These are phyloP conservation scores for Drosophila lacteicornis DNA, from an alignment of 1,140 invertebrate species.

Conservation along the genomic window DNA sequence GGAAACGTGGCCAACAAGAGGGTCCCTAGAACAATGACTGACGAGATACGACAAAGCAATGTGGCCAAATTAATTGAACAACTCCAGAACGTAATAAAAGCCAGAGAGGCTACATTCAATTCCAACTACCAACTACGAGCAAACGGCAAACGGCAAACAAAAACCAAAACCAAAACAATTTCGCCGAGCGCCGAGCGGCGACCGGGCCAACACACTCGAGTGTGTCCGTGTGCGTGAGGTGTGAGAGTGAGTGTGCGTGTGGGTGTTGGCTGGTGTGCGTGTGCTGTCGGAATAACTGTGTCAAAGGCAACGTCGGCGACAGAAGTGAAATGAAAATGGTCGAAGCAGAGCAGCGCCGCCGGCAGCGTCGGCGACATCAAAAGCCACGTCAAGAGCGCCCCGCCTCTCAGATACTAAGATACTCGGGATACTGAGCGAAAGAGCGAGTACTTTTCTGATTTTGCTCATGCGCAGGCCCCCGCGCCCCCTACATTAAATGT, in stretches of 20 bases:
- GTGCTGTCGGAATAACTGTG: constrained; percentile 57
- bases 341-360: constrained; percentile 63
- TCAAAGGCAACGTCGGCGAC: constrained; percentile 73
- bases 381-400: constrained; percentile 36
- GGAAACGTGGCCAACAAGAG: constrained; percentile 16
- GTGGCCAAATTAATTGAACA: constrained; percentile 74
- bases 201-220: constrained; percentile 30
- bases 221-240: constrained; percentile 1
- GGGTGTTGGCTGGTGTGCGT: constrained; percentile 8
- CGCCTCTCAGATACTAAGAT: constrained; percentile 2
- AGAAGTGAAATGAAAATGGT: constrained; percentile 73
- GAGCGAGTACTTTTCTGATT: constrained; percentile 27
- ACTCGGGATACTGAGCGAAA: constrained; percentile 17
- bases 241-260: background rate
- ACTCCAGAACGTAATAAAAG: constrained; percentile 61
- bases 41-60: constrained; percentile 40
- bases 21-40: constrained; percentile 29
- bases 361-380: constrained; percentile 51
- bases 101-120: constrained; percentile 37
- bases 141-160: constrained; percentile 11
- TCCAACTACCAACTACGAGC: constrained; percentile 31
- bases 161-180: constrained; percentile 42
- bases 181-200: constrained; percentile 36
- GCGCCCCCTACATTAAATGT: constrained; percentile 30
- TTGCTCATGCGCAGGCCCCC: constrained; percentile 47